Percentiles rank a stretch among this genome's conserved stretches.
These are phyloP conservation scores for Chascanopsetta lugubris DNA, from an alignment of 2,113 vertebrate genomes.

Conservation along the genomic window DNA sequence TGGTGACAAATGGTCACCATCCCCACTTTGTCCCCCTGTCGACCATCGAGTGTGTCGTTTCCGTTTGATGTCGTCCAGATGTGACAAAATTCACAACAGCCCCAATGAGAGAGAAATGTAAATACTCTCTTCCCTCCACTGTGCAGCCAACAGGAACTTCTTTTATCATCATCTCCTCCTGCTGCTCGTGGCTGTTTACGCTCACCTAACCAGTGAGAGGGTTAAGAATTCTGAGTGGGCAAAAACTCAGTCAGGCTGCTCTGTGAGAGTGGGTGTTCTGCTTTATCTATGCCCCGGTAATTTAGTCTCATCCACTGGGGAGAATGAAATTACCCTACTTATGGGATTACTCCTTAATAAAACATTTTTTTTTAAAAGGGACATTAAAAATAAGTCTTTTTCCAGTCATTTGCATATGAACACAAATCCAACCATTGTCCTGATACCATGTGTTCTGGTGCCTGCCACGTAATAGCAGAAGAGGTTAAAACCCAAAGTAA, in stretches of 20 bases:
- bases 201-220: conserved; percentile 18
- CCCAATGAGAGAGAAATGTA: conserved; percentile 4
- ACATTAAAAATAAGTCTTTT: conserved; percentile 27
- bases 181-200: conserved; percentile 14
- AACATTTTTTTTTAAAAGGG: conserved; percentile 26
- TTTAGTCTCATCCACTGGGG: background rate
- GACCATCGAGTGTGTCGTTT: conserved; percentile 18
- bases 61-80: conserved; percentile 38
- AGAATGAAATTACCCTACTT: conserved; percentile 18
- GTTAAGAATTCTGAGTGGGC: conserved; percentile 2
- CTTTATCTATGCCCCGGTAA: background rate
- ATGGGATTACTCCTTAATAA: conserved; percentile 1
- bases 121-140: conserved; percentile 9
- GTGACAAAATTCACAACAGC: conserved; percentile 20
- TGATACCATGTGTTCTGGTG: conserved; percentile 2
- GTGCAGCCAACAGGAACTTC: background rate
- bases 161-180: conserved; percentile 7
- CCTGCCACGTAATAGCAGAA: conserved; percentile 13
- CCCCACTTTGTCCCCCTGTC: conserved; percentile 1
- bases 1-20: background rate
- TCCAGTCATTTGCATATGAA: conserved; percentile 11
- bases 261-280: background rate
- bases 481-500: conserved; percentile 32
- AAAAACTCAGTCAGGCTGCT: conserved; percentile 16
- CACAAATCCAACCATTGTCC: conserved; percentile 10